phyloP scores from a whole-genome alignment of 2,113 vertebrate genomes.

The Martes martes region DNA sequence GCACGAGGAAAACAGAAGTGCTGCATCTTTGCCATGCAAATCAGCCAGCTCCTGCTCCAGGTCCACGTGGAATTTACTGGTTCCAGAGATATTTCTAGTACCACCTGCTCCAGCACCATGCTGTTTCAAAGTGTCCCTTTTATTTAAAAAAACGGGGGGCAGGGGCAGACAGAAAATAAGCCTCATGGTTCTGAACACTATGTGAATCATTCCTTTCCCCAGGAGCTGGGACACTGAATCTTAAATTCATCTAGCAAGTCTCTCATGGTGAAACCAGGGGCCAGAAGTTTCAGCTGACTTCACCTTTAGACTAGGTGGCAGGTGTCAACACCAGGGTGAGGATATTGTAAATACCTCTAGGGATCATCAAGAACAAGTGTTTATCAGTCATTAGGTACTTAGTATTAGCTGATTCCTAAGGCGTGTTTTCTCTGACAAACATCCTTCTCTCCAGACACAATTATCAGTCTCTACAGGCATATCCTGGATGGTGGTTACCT shows the following conservation, averaged over 20 bases:
- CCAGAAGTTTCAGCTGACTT: not conserved
- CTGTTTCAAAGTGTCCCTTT: constrained; percentile 92
- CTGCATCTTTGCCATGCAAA: constrained; percentile 95
- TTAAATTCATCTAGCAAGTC: not conserved
- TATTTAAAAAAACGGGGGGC: not conserved
- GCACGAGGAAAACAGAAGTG: constrained; percentile 95
- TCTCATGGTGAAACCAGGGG: not conserved
- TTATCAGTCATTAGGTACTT: not conserved
- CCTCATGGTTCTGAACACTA: not conserved
- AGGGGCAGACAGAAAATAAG: not conserved
- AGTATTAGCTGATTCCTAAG: not conserved
- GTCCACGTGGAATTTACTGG: constrained; percentile 97
- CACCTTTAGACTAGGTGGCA: not conserved
- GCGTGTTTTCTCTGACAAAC: not conserved
- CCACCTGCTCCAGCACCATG: constrained; percentile 97
- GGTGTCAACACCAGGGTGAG: not conserved
- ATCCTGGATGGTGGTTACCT: too few relatives aligned
- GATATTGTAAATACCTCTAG: not conserved
- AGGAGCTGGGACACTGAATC: not conserved
- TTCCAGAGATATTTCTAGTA: constrained; percentile 97
- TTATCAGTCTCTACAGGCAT: not conserved
- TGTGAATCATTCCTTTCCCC: not conserved
- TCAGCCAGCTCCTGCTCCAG: constrained; percentile 94
- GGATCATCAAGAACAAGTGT: not conserved
- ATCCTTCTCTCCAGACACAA: not conserved